These are phyloP conservation scores for Cheilosia variabilis DNA, from an alignment of 2,888 invertebrate genomes.

Conservation along the genomic window DNA sequence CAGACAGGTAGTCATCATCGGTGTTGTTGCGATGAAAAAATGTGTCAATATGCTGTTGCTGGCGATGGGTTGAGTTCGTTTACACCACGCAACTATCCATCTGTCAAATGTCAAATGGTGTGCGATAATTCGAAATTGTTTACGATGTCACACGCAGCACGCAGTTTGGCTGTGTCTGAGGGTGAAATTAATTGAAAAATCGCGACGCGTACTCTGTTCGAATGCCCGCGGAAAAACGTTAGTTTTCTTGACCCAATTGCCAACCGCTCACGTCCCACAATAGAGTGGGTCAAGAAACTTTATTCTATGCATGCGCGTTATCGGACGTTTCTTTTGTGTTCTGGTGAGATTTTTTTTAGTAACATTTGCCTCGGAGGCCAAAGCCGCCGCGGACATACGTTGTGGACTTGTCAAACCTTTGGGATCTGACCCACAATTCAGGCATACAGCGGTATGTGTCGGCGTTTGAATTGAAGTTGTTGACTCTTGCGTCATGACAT, in stretches of 20 bases:
- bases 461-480: background rate
- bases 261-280: conserved; percentile 43
- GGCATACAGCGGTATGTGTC: background rate
- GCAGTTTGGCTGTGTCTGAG: background rate
- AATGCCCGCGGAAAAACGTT: conserved; percentile 57
- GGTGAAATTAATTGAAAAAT: conserved; percentile 21
- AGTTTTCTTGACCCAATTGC: conserved; percentile 71
- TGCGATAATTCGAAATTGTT: background rate
- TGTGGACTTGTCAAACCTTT: conserved; percentile 6
- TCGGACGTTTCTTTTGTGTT: conserved; percentile 12
- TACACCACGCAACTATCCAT: conserved; percentile 5
- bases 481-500: conserved; percentile 46
- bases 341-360: conserved; percentile 29
- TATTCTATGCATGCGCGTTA: conserved; percentile 52
- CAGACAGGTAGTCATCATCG: conserved; percentile 1
- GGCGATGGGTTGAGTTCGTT: conserved; percentile 24
- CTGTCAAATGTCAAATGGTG: background rate
- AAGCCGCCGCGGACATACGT: background rate
- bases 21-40: background rate
- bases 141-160: background rate
- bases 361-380: conserved; percentile 21
- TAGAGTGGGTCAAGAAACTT: conserved; percentile 69
- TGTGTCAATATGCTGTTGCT: conserved; percentile 22
- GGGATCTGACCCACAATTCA: conserved; percentile 46
- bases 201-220: conserved; percentile 18